A percentile compares a stretch with the other conserved stretches of the same genome.
phyloP scores from a whole-genome alignment of 2,888 invertebrate genomes.

The Lysandra coridon region DNA sequence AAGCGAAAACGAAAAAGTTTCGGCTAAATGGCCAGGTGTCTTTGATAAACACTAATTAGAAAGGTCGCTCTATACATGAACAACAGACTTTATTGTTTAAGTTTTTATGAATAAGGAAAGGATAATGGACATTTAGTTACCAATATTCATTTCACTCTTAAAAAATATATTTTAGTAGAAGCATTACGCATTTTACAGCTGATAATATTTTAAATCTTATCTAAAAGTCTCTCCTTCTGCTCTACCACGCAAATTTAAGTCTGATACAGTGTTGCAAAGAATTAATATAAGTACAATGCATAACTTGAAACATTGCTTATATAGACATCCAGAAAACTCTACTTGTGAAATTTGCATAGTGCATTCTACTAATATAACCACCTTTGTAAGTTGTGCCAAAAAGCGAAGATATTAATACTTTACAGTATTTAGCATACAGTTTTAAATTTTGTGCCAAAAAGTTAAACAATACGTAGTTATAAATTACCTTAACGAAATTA shows the following conservation, averaged over 20 bases:
- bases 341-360: neutral
- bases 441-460: conserved; percentile 31
- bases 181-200: neutral
- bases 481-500: conserved; percentile 38
- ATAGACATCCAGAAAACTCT: neutral
- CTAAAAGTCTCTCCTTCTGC: neutral
- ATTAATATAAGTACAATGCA: neutral
- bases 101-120: neutral
- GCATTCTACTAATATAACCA: neutral
- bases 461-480: conserved; percentile 36
- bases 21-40: too few relatives aligned
- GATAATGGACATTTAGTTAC: neutral
- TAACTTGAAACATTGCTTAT: neutral
- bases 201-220: neutral
- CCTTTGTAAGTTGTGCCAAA: conserved; percentile 2
- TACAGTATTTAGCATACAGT: conserved; percentile 30
- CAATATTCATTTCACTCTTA: neutral
- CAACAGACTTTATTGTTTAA: neutral
- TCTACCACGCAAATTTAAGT: neutral
- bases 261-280: neutral
- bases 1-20: too few relatives aligned
- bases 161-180: neutral
- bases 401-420: conserved; percentile 8
- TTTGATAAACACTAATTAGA: too few relatives aligned
- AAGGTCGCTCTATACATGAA: neutral